Evolutionary conservation across 2,888 invertebrate genomes (phyloP).

Genomic region (Seira musarum): DNA sequence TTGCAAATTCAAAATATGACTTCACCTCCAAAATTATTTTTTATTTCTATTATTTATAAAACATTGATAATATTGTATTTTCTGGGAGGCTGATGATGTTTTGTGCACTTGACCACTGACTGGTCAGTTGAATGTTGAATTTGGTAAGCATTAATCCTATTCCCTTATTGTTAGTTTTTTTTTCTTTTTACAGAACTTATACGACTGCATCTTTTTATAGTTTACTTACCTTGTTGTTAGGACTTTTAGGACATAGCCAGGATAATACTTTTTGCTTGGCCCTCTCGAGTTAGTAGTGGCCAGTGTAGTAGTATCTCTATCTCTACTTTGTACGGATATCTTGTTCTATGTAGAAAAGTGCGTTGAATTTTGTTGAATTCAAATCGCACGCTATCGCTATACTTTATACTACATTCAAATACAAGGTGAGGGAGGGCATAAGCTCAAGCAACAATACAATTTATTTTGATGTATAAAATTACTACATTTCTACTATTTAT

Average conservation of each 20-base stretch:
- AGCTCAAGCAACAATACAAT: constrained; percentile 8
- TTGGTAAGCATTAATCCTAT: constrained; percentile 9
- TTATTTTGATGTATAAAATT: constrained; percentile 16
- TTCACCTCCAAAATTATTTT: constrained; percentile 19
- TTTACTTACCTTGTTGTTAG: constrained; percentile 30
- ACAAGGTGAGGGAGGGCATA: constrained; percentile 36
- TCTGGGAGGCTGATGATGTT: constrained; percentile 31
- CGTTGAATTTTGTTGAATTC: not conserved
- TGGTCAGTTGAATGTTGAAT: constrained; percentile 56
- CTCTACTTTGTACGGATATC: constrained; percentile 49
- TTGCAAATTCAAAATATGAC: constrained; percentile 1
- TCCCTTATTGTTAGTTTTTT: constrained; percentile 19
- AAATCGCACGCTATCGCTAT: too few species aligned
- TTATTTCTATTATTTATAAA: constrained; percentile 20
- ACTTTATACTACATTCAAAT: not conserved
- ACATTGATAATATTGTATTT: constrained; percentile 32
- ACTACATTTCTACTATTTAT: not conserved
- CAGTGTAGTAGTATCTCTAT: constrained; percentile 17
- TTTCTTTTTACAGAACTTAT: constrained; percentile 1
- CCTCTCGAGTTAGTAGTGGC: constrained; percentile 2
- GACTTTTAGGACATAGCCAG: constrained; percentile 23
- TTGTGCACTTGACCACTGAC: constrained; percentile 59
- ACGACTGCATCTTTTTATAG: constrained; percentile 13
- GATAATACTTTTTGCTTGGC: not conserved
- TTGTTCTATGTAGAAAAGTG: not conserved